Conservation (phyloP, 1,140 invertebrate genomes). For the Drosophila novamexicana region DNA sequence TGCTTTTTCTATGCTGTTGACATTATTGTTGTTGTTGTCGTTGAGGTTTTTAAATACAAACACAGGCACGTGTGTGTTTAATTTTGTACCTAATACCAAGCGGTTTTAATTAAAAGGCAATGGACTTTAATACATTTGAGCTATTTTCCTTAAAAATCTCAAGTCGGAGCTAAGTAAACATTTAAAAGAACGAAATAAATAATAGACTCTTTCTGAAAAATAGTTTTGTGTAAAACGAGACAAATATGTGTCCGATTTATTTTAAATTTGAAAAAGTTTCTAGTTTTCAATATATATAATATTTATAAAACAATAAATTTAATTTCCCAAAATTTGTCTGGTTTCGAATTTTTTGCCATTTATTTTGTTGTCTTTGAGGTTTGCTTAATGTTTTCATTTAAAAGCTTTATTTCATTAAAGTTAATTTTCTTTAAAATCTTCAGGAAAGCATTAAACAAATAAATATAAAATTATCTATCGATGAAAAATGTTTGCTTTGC, state of each 20-base stretch:
- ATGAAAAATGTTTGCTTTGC: too few species aligned
- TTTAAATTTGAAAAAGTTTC: too few species aligned
- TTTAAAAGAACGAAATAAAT: not conserved
- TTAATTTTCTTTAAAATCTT: not conserved
- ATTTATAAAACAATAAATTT: constrained; percentile 31
- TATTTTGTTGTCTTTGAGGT: constrained; percentile 27
- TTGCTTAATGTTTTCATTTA: not conserved
- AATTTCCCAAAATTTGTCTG: constrained; percentile 69
- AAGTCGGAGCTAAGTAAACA: not conserved
- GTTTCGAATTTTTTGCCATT: constrained; percentile 3
- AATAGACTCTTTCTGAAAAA: not conserved
- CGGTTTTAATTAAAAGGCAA: constrained; percentile 40
- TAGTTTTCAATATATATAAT: too few species aligned
- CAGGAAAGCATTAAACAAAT: not conserved
- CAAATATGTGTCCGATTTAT: too few species aligned
- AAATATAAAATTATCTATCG: not conserved
- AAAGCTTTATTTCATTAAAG: constrained; percentile 33
- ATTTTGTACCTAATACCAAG: constrained; percentile 3
- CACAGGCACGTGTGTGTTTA: constrained; percentile 50
- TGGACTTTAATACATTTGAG: not conserved
- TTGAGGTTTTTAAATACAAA: constrained; percentile 25
- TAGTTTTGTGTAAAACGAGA: too few species aligned
- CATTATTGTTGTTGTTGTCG: constrained; percentile 29
- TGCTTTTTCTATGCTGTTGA: constrained; percentile 18
- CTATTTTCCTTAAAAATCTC: not conserved